Percentiles rank a stretch among this genome's conserved stretches.
Conservation (phyloP, 2,888 invertebrate species). For the Seira musarum region DNA sequence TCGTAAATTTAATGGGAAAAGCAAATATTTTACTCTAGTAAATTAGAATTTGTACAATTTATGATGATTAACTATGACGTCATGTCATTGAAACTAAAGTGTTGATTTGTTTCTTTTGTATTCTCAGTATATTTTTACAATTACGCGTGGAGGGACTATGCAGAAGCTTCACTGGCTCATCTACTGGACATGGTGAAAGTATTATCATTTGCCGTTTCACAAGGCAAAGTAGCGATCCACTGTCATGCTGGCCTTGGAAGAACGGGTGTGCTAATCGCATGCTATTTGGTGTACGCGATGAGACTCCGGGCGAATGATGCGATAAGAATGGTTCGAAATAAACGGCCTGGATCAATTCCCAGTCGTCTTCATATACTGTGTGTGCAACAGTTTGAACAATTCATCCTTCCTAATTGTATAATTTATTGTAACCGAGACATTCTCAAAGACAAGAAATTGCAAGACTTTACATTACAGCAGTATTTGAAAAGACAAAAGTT, state of each 20-base stretch:
- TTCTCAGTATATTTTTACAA: conserved; percentile 89
- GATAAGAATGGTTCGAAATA: conserved; percentile 83
- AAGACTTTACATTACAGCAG: conserved; percentile 80
- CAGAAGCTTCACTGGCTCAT: conserved; percentile 82
- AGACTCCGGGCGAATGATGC: conserved; percentile 85
- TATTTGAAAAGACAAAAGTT: conserved; percentile 82
- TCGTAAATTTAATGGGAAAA: no score
- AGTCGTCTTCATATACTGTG: conserved; percentile 86
- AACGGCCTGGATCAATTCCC: conserved; percentile 85
- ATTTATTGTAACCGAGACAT: conserved; percentile 79
- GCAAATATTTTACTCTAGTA: no score
- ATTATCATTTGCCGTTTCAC: conserved; percentile 84
- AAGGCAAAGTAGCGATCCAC: conserved; percentile 84
- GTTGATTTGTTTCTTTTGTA: not conserved
- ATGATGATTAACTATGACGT: not conserved
- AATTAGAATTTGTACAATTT: no score
- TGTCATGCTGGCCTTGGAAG: conserved; percentile 91
- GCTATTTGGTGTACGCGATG: conserved; percentile 86
- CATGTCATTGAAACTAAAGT: not conserved
- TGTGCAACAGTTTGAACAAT: conserved; percentile 86
- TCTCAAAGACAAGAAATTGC: conserved; percentile 72
- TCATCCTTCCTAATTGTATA: conserved; percentile 82
- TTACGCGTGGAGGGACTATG: conserved; percentile 90
- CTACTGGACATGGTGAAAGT: conserved; percentile 94
- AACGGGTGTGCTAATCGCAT: conserved; percentile 90